phyloP scores from a whole-genome alignment of 2,113 vertebrate genomes.

The Hippocampus mohnikei region DNA sequence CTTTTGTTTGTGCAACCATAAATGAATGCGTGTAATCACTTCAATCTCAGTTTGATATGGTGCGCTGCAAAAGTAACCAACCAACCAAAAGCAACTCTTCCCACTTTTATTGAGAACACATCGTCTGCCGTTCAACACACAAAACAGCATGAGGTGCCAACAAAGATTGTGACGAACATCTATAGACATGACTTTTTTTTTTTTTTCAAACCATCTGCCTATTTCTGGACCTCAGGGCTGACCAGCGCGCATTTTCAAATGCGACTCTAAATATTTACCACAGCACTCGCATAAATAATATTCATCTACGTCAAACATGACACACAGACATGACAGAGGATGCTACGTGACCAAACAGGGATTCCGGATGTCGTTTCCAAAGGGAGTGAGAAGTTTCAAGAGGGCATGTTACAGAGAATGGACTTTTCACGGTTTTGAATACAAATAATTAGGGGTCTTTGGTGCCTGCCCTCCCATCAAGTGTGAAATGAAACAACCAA shows the following conservation, averaged over 20 bases:
- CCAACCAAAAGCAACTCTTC: constrained; percentile 28
- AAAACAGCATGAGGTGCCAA: neutral
- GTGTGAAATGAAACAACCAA: no score
- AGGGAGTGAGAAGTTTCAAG: neutral
- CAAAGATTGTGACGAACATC: neutral
- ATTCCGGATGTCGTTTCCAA: constrained; percentile 8
- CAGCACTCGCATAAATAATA: constrained; percentile 54
- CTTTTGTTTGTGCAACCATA: no score
- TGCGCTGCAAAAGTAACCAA: neutral
- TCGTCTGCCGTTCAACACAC: constrained; percentile 8
- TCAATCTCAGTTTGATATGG: no score
- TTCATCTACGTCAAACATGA: constrained; percentile 41
- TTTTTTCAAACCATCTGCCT: neutral
- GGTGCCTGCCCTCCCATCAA: no score
- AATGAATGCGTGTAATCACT: no score
- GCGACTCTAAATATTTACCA: neutral
- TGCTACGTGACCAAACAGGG: constrained; percentile 12
- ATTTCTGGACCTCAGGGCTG: neutral
- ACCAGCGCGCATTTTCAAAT: neutral
- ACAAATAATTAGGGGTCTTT: neutral
- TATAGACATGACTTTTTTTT: neutral
- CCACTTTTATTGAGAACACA: constrained; percentile 56
- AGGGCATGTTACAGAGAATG: neutral
- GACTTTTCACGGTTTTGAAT: neutral
- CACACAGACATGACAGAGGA: constrained; percentile 10